These are phyloP conservation scores for Drosophila pseudotakahashii DNA, from an alignment of 2,888 invertebrate genomes.

Conservation along the genomic window DNA sequence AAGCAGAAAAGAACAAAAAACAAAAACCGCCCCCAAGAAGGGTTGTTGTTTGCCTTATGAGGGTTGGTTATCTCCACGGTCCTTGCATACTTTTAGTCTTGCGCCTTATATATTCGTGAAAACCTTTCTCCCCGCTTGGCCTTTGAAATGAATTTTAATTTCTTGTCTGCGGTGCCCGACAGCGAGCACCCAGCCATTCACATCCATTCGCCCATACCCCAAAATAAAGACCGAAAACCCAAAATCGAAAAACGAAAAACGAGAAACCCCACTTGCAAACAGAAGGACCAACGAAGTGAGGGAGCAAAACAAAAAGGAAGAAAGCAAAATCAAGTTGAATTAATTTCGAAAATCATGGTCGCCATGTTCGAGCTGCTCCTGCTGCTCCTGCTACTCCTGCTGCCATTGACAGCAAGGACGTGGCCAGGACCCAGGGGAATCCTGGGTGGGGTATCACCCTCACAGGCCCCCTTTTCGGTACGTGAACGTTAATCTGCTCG, in stretches of 20 bases:
- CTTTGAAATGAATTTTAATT: constrained; percentile 81
- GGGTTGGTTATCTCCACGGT: constrained; percentile 44
- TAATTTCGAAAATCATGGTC: constrained; percentile 82
- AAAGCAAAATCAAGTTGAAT: constrained; percentile 80
- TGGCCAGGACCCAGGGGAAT: constrained; percentile 33
- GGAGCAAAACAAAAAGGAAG: constrained; percentile 68
- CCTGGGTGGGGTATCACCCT: background rate
- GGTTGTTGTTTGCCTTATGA: constrained; percentile 40
- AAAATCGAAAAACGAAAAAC: background rate
- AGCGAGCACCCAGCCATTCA: constrained; percentile 27
- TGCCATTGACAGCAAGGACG: constrained; percentile 72
- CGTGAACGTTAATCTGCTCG: constrained; percentile 75
- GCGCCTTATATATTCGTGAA: constrained; percentile 73
- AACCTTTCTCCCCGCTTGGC: constrained; percentile 31
- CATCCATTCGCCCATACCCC: constrained; percentile 14
- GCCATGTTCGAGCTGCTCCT: constrained; percentile 49
- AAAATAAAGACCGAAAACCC: no score
- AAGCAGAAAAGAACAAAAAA: constrained; percentile 31
- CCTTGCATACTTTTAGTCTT: constrained; percentile 78
- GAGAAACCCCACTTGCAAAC: constrained; percentile 40
- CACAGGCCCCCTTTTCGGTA: constrained; percentile 12
- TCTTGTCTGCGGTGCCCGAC: constrained; percentile 65
- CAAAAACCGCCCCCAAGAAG: constrained; percentile 48
- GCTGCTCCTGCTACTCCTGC: constrained; percentile 45
- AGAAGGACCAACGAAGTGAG: constrained; percentile 35